These are phyloP conservation scores for Pterobdella sp. DNA, from an alignment of 2,888 invertebrate genomes.

Conservation along the genomic window DNA sequence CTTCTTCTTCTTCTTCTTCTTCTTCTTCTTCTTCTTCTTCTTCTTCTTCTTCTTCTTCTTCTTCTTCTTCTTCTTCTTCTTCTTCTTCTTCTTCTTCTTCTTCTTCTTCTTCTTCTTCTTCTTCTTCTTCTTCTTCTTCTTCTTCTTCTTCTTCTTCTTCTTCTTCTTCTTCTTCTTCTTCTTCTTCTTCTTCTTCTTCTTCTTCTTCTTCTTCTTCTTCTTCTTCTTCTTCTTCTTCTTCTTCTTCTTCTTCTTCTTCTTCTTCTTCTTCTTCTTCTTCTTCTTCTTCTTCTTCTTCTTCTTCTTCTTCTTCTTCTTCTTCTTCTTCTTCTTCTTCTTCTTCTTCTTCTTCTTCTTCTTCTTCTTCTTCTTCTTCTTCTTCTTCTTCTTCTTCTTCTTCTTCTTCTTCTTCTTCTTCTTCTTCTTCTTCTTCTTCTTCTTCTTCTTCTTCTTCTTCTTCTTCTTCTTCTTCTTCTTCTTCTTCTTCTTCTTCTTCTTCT, in stretches of 20 bases:
- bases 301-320: conserved; percentile 5
- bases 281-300: neutral
- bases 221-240: neutral
- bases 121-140: conserved; percentile 1
- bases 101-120: neutral
- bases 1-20: neutral
- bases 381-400: neutral
- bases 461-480: neutral
- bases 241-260: neutral
- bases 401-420: neutral
- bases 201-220: neutral
- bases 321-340: conserved; percentile 10
- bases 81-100: neutral
- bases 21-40: neutral
- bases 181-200: neutral
- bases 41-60: neutral
- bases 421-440: conserved; percentile 8
- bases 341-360: neutral
- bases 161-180: neutral
- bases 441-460: conserved; percentile 12
- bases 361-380: neutral
- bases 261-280: neutral
- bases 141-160: neutral
- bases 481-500: neutral
- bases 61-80: neutral